A percentile compares a stretch with the other conserved stretches of the same genome.
phyloP scores from a whole-genome alignment of 1,140 invertebrate species.

The Charaxes varanes region DNA sequence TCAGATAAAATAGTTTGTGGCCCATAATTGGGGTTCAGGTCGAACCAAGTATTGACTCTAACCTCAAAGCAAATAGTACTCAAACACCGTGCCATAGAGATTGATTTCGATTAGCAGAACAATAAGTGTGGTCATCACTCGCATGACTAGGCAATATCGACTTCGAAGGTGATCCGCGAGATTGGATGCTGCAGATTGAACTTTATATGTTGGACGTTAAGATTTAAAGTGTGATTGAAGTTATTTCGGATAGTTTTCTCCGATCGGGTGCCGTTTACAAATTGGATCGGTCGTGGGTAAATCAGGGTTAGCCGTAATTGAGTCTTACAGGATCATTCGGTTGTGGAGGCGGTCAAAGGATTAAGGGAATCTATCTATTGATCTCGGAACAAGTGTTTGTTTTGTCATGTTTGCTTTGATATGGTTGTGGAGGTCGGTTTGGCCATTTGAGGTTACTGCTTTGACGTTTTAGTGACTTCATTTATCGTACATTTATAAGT shows the following conservation, averaged over 20 bases:
- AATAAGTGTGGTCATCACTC: constrained; percentile 60
- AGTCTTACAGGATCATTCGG: constrained; percentile 69
- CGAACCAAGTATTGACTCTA: constrained; percentile 26
- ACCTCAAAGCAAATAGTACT: constrained; percentile 24
- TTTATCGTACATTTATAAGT: too few species aligned
- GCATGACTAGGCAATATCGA: constrained; percentile 70
- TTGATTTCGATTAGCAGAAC: constrained; percentile 16
- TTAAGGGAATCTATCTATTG: constrained; percentile 60
- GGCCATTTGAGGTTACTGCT: too few species aligned
- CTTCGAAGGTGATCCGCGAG: constrained; percentile 43
- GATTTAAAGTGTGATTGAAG: constrained; percentile 19
- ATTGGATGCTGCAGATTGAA: constrained; percentile 3
- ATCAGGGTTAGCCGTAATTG: constrained; percentile 69
- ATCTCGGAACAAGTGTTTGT: constrained; percentile 45
- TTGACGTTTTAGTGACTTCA: too few species aligned
- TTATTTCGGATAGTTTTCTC: constrained; percentile 46
- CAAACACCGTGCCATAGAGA: constrained; percentile 25
- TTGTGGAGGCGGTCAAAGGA: constrained; percentile 57
- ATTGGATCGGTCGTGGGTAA: constrained; percentile 68
- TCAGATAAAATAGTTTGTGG: constrained; percentile 73
- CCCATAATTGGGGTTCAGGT: constrained; percentile 66
- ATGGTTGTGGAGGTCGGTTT: constrained; percentile 4
- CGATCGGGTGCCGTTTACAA: constrained; percentile 63
- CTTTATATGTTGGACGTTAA: constrained; percentile 14
- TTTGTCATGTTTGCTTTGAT: constrained; percentile 20